These are phyloP conservation scores for Phasia obesa DNA, from an alignment of 2,888 invertebrate species.

Conservation along the genomic window DNA sequence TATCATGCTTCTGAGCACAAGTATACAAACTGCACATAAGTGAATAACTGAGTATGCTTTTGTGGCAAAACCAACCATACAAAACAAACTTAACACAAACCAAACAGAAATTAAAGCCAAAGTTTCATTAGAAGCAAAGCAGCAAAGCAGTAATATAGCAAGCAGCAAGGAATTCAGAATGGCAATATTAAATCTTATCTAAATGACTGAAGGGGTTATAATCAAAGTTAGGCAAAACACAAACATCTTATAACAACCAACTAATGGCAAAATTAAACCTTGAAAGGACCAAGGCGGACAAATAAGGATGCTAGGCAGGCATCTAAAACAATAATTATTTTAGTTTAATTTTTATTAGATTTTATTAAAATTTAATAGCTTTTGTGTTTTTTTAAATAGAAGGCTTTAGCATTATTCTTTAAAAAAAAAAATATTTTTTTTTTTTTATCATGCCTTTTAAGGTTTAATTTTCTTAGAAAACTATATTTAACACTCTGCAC, in stretches of 20 bases:
- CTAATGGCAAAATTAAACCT: conserved; percentile 24
- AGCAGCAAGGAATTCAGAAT: conserved; percentile 30
- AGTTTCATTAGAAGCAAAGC: conserved; percentile 10
- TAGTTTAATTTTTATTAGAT: too few species aligned
- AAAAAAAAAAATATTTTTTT: too few species aligned
- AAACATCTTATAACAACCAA: conserved; percentile 29
- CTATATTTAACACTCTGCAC: conserved; percentile 2
- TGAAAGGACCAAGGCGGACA: not conserved
- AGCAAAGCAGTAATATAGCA: conserved; percentile 27
- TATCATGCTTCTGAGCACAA: not conserved
- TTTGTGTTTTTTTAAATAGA: too few species aligned
- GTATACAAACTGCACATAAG: conserved; percentile 14
- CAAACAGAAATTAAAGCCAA: not conserved
- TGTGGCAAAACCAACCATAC: conserved; percentile 42
- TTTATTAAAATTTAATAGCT: too few species aligned
- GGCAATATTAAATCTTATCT: conserved; percentile 60
- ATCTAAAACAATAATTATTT: too few species aligned
- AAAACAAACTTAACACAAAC: conserved; percentile 11
- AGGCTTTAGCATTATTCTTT: too few species aligned
- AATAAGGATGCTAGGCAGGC: too few species aligned
- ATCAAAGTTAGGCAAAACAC: conserved; percentile 58
- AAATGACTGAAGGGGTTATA: conserved; percentile 57
- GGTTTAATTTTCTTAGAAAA: conserved; percentile 20
- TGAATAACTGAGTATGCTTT: conserved; percentile 38
- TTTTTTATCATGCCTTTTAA: conserved; percentile 1